Conservation (phyloP, 1,140 invertebrate genomes). For the Tyrophagus putrescentiae region DNA sequence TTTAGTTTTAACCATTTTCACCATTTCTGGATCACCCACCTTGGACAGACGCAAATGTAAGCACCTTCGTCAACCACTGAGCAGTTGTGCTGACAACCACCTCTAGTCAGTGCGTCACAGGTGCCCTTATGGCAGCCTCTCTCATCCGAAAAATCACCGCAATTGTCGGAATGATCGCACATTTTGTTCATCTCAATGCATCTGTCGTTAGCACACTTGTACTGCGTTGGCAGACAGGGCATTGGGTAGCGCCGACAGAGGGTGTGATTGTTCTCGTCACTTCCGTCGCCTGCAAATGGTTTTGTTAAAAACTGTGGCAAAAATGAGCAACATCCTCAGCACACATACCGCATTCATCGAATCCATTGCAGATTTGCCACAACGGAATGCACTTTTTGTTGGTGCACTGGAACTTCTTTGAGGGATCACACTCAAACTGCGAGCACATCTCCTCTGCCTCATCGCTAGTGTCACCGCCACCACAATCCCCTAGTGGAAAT, state of each 20-base stretch:
- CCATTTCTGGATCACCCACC: slow-evolving; percentile 35
- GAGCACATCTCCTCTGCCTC: slow-evolving; percentile 58
- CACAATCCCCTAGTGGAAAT: slow-evolving; percentile 54
- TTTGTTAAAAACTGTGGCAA: slow-evolving; percentile 77
- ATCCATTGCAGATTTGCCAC: slow-evolving; percentile 62
- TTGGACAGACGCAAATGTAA: slow-evolving; percentile 67
- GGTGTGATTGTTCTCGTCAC: slow-evolving; percentile 82
- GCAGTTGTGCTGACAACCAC: slow-evolving; percentile 86
- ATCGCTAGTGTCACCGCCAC: slow-evolving; percentile 79
- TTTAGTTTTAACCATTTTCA: slow-evolving; percentile 39
- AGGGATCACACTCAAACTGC: slow-evolving; percentile 27
- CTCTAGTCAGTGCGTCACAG: slow-evolving; percentile 53
- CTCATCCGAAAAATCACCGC: slow-evolving; percentile 71
- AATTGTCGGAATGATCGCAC: slow-evolving; percentile 68
- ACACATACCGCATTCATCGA: slow-evolving; percentile 50
- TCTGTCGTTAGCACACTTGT: slow-evolving; percentile 76
- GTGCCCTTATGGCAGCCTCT: slow-evolving; percentile 63
- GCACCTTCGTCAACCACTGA: slow-evolving; percentile 49
- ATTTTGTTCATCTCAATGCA: slow-evolving; percentile 64
- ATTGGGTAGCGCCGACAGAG: slow-evolving; percentile 50
- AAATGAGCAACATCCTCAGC: background rate
- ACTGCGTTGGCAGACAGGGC: slow-evolving; percentile 64
- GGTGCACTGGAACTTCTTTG: slow-evolving; percentile 63
- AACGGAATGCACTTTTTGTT: slow-evolving; percentile 77
- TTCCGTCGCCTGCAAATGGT: slow-evolving; percentile 82